These are phyloP conservation scores for Carassius gibelio DNA, from an alignment of 2,113 vertebrate species.

Conservation along the genomic window DNA sequence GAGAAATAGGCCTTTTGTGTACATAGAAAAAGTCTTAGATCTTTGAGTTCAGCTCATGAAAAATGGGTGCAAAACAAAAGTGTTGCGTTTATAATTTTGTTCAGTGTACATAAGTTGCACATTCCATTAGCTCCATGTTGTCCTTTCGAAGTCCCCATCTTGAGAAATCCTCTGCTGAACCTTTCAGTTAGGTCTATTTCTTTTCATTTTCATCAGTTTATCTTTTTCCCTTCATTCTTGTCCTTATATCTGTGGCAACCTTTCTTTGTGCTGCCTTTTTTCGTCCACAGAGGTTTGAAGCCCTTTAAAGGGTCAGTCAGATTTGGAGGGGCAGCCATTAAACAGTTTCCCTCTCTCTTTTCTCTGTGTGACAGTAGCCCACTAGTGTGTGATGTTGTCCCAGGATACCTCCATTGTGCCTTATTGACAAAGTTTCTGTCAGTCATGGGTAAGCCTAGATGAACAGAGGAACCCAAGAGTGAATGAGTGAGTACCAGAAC, in stretches of 20 bases:
- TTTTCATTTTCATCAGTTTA: neutral
- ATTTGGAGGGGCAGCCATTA: conserved; percentile 21
- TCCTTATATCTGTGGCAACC: conserved; percentile 12
- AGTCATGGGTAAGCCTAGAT: conserved; percentile 11
- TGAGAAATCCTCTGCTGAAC: conserved; percentile 15
- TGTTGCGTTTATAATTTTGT: too few relatives aligned
- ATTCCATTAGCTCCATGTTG: neutral
- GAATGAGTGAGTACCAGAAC: neutral
- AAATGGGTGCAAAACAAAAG: too few relatives aligned
- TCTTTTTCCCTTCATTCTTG: neutral
- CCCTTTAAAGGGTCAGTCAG: conserved; percentile 31
- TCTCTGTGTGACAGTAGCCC: neutral
- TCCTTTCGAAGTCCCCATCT: neutral
- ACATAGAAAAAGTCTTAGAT: too few relatives aligned
- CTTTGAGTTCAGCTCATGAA: too few relatives aligned
- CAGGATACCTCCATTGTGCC: conserved; percentile 14
- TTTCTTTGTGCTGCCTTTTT: conserved; percentile 16
- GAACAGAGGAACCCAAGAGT: conserved; percentile 2
- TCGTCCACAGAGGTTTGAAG: conserved; percentile 31
- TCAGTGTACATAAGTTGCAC: neutral
- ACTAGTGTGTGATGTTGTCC: conserved; percentile 24
- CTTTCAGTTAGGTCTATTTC: neutral
- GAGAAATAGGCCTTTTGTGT: too few relatives aligned
- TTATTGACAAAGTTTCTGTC: conserved; percentile 34
- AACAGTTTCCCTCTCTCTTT: conserved; percentile 16